A percentile compares a stretch with the other conserved stretches of the same genome.
Evolutionary conservation across 2,113 vertebrate species (phyloP).

Genomic region (Tyrannus savana): DNA sequence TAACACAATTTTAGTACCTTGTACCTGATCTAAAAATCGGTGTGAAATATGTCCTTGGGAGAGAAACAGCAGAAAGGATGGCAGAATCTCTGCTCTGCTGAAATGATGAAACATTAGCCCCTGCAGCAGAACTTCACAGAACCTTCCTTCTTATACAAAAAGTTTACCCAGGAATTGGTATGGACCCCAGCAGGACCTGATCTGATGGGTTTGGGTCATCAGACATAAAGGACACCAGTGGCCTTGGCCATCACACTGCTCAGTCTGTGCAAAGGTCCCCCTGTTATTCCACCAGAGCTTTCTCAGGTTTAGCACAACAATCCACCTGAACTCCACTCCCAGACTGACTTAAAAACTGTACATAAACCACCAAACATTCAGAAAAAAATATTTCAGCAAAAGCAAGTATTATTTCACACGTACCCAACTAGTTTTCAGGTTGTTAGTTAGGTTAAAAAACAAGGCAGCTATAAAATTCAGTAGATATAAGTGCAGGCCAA

Average conservation of each 20-base stretch:
- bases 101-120: background rate
- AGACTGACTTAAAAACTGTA: background rate
- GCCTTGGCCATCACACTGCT: background rate
- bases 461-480: background rate
- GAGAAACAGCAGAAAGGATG: background rate
- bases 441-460: background rate
- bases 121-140: background rate
- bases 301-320: background rate
- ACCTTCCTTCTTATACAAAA: background rate
- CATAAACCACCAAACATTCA: background rate
- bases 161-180: background rate
- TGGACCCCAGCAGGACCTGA: fast-evolving
- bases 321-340: background rate
- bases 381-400: background rate
- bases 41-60: background rate
- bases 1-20: background rate
- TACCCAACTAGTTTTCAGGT: background rate
- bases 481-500: background rate
- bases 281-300: background rate
- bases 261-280: background rate
- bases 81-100: background rate
- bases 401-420: background rate
- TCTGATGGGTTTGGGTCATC: fast-evolving
- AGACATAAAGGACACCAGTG: too few relatives aligned
- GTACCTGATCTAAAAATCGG: background rate